A percentile compares a stretch with the other conserved stretches of the same genome.
Conservation (phyloP, 1,140 invertebrate genomes). For the Diachasma alloeum region DNA sequence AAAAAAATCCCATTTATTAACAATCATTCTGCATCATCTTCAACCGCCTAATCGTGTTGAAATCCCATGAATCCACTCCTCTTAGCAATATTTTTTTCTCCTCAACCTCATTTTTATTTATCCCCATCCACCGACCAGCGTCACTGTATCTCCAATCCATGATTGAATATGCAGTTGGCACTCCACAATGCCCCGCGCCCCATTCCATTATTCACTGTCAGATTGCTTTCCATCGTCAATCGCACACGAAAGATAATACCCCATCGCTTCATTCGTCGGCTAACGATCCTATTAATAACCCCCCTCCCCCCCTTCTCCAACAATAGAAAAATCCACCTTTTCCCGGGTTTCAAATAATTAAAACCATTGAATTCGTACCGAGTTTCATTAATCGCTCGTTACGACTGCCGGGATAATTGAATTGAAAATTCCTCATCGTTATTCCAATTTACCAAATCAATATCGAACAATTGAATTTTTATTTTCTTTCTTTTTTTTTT, state of each 20-base stretch:
- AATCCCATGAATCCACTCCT: too few relatives aligned
- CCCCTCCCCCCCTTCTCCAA: neutral
- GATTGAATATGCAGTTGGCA: too few relatives aligned
- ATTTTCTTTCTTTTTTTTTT: neutral
- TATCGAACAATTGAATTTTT: neutral
- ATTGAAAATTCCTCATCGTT: neutral
- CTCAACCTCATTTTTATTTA: too few relatives aligned
- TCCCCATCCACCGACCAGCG: too few relatives aligned
- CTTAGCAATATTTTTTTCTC: too few relatives aligned
- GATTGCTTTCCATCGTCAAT: slow-evolving; percentile 8
- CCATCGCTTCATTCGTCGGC: neutral
- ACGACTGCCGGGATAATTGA: neutral
- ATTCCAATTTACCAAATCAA: neutral
- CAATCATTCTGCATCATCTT: too few relatives aligned
- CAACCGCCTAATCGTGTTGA: too few relatives aligned
- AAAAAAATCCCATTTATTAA: too few relatives aligned
- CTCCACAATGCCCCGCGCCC: neutral
- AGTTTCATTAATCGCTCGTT: neutral
- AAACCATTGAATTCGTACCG: neutral
- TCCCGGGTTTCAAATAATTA: neutral
- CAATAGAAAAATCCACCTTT: neutral
- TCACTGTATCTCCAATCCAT: too few relatives aligned
- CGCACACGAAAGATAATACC: slow-evolving; percentile 11
- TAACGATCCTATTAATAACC: slow-evolving; percentile 23
- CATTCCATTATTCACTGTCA: slow-evolving; percentile 1